Evolutionary conservation across 2,888 invertebrate genomes (phyloP).

Genomic region (Pyrochroa serraticornis): DNA sequence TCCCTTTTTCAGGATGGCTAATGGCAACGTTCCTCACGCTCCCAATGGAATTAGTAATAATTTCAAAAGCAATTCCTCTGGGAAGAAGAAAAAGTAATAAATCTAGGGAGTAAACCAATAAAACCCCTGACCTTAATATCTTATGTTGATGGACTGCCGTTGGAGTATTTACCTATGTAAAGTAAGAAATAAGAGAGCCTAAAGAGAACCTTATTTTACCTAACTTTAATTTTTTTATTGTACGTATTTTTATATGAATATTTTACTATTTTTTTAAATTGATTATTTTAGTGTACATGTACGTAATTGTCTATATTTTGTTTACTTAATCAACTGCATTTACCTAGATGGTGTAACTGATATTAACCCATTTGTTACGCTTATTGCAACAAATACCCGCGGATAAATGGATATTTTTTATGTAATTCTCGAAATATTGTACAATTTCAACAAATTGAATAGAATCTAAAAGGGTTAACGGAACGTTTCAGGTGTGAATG

Average conservation of each 20-base stretch:
- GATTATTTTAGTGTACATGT: neutral
- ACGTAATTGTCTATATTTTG: too few relatives aligned
- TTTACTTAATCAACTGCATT: too few relatives aligned
- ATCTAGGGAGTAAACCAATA: constrained; percentile 10
- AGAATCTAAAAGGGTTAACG: neutral
- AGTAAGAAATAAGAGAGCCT: neutral
- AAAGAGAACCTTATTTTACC: constrained; percentile 14
- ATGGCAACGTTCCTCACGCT: constrained; percentile 52
- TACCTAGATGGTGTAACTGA: neutral
- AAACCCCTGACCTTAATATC: constrained; percentile 23
- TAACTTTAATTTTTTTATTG: constrained; percentile 17
- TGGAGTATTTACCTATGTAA: constrained; percentile 16
- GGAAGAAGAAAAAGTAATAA: constrained; percentile 49
- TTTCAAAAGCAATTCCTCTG: constrained; percentile 37
- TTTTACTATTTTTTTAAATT: neutral
- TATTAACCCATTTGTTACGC: constrained; percentile 5
- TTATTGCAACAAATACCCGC: neutral
- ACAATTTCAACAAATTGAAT: neutral
- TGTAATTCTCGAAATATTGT: neutral
- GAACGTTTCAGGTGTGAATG: neutral
- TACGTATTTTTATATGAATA: constrained; percentile 12
- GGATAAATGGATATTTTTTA: neutral
- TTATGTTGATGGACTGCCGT: constrained; percentile 31
- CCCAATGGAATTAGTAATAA: constrained; percentile 41
- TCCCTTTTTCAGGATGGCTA: constrained; percentile 49